Evolutionary conservation across 2,888 invertebrate genomes (phyloP).

Genomic region (Heteropelma amictum): DNA sequence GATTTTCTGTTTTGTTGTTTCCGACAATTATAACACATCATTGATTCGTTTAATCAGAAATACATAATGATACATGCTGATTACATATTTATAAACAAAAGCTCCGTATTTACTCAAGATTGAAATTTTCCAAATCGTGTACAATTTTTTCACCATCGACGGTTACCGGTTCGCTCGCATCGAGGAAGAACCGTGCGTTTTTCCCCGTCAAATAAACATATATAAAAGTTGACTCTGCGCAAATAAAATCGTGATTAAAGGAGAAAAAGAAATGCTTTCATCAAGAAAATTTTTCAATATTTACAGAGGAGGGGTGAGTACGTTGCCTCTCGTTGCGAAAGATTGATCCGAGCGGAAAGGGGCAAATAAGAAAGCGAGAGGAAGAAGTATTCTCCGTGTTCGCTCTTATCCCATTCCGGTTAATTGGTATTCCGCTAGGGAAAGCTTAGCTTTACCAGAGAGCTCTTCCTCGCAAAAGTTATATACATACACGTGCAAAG

Average conservation of each 20-base stretch:
- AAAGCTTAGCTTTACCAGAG: slow-evolving; percentile 41
- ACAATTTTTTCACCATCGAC: no score
- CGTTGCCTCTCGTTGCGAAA: no score
- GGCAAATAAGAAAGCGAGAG: background rate
- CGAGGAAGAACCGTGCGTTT: background rate
- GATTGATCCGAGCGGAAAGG: background rate
- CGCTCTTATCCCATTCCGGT: slow-evolving; percentile 53
- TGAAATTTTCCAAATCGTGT: no score
- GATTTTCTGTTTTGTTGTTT: no score
- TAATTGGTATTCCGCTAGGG: slow-evolving; percentile 55
- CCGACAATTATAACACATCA: no score
- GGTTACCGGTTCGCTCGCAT: no score
- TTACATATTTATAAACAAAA: no score
- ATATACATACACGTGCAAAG: background rate
- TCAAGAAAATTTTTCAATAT: no score
- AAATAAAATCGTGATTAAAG: background rate
- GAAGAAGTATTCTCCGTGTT: slow-evolving; percentile 23
- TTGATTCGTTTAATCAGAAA: no score
- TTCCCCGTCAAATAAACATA: background rate
- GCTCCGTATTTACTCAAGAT: no score
- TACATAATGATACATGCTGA: no score
- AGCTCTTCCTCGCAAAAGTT: slow-evolving; percentile 23
- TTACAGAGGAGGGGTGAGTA: background rate
- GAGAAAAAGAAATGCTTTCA: no score
- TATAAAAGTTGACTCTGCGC: background rate